Evolutionary conservation across 1,140 invertebrate genomes (phyloP), one percentile per base, ranked within the genome.

Genomic region (Eriocheir sinensis): DNA sequence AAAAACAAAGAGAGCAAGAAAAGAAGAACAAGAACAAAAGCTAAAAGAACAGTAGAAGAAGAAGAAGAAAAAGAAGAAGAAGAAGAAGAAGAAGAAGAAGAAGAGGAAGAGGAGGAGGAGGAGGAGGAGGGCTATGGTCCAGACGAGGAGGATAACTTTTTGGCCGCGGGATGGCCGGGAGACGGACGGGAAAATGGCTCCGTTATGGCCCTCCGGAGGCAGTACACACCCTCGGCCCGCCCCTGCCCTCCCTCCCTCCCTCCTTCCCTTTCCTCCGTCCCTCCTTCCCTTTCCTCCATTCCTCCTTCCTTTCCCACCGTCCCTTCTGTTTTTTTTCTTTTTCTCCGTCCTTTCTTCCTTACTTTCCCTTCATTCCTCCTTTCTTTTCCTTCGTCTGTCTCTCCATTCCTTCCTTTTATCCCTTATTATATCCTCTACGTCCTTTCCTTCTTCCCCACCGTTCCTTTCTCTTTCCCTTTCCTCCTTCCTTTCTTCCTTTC

Each of bases 401-500:
- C n/a, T n/a, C n/a, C n/a, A n/a, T 72, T 72, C n/a, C 60, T n/a
- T 72, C 60, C 60, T 15, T 72, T 72, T n/a, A 15, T 15, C n/a
- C n/a, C 60, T n/a, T 72, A n/a, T n/a, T n/a, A n/a, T n/a, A n/a
- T n/a, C n/a, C n/a, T n/a, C n/a, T n/a, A 15, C 60, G 12, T 72
- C 60, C 12, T n/a, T n/a, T 72, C 60, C n/a, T 72, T n/a, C n/a
- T 15, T n/a, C n/a, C 60, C 60, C 60, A 15, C n/a, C n/a, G 12
- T 72, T n/a, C n/a, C 60, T n/a, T 72, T n/a, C 60, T n/a, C 60
- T 15, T 72, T n/a, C n/a, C 60, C n/a, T 72, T 72, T n/a, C 60
- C n/a, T 72, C 60, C 60, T n/a, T 72, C 60, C 60, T 72, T n/a
- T n/a, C n/a, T n/a, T n/a, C n/a, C 60, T n/a, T n/a, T 72, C 60